Conservation (phyloP, 2,113 vertebrate species). For the Calidris pugnax region DNA sequence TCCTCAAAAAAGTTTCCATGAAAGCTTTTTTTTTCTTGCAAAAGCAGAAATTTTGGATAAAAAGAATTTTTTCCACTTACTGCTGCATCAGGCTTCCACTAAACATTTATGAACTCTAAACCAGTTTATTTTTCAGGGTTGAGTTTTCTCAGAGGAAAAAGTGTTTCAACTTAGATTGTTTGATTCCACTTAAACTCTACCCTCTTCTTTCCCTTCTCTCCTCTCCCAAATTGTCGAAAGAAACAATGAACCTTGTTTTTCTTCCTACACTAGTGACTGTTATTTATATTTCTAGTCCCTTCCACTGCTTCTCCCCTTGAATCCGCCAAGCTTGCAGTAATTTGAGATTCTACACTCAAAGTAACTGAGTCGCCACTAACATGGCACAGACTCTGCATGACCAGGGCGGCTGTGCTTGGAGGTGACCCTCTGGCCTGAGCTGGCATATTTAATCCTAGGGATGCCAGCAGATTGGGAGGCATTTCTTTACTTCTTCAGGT, state of each 20-base stretch:
- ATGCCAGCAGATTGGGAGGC: neutral
- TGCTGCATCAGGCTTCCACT: neutral
- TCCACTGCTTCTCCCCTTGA: neutral
- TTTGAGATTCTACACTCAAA: slow-evolving; percentile 51
- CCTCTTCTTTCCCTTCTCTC: neutral
- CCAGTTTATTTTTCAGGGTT: neutral
- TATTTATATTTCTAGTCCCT: slow-evolving; percentile 34
- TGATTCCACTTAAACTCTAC: neutral
- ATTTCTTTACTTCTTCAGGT: neutral
- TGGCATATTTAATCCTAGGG: neutral
- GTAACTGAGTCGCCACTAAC: slow-evolving; percentile 38
- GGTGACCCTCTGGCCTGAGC: slow-evolving; percentile 36
- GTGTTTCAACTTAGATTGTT: neutral
- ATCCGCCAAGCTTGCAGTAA: slow-evolving; percentile 35
- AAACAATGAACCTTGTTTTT: neutral
- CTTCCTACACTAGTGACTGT: neutral
- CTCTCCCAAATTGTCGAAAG: neutral
- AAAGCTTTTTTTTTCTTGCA: neutral
- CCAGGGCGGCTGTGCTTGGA: slow-evolving; percentile 16
- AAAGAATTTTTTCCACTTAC: neutral
- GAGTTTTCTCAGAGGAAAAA: neutral
- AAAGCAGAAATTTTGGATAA: neutral
- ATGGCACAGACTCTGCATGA: neutral
- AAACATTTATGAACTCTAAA: neutral
- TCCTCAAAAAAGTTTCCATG: neutral